Percentiles rank a stretch among this genome's conserved stretches.
Evolutionary conservation across 2,888 invertebrate genomes (phyloP).

Genomic region (Caenorhabditis wallacei): DNA sequence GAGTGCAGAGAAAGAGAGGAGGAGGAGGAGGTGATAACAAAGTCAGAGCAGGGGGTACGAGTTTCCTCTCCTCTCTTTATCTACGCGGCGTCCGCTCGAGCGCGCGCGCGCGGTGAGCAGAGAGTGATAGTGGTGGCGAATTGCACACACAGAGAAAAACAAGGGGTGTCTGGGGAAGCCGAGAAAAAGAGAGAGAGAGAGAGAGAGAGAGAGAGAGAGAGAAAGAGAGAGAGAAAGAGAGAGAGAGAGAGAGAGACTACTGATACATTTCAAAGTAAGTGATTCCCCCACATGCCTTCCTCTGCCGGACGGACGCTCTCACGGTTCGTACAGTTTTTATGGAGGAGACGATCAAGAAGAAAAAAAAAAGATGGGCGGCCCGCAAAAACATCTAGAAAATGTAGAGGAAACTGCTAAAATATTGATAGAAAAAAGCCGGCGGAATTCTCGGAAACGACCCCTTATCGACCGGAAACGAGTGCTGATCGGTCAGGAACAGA

Average conservation of each 20-base stretch:
- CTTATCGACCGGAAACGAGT: slow-evolving; percentile 23
- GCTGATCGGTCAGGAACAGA: neutral
- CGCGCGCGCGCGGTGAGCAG: too few relatives aligned
- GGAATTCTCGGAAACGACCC: too few relatives aligned
- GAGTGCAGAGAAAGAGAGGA: neutral
- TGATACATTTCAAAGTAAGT: slow-evolving; percentile 64
- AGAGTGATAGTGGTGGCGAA: slow-evolving; percentile 10
- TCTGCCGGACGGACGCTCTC: too few relatives aligned
- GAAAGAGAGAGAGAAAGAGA: slow-evolving; percentile 30
- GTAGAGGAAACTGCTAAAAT: slow-evolving; percentile 31
- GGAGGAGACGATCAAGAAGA: too few relatives aligned
- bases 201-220: slow-evolving; percentile 31
- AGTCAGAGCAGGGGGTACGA: slow-evolving; percentile 25
- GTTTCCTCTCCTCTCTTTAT: slow-evolving; percentile 10
- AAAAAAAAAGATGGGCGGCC: neutral
- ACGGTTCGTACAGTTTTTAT: too few relatives aligned
- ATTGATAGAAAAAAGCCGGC: slow-evolving; percentile 56
- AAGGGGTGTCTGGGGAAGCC: slow-evolving; percentile 46
- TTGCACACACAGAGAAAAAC: slow-evolving; percentile 10
- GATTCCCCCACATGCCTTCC: too few relatives aligned
- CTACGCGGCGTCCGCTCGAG: slow-evolving; percentile 9
- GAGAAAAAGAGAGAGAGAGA: slow-evolving; percentile 36
- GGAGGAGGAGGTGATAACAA: slow-evolving; percentile 30
- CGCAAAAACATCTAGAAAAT: slow-evolving; percentile 13
- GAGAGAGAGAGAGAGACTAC: slow-evolving; percentile 47